Percentiles rank a stretch among this genome's conserved stretches.
phyloP scores from a whole-genome alignment of 2,888 invertebrate species.

The Syritta pipiens region DNA sequence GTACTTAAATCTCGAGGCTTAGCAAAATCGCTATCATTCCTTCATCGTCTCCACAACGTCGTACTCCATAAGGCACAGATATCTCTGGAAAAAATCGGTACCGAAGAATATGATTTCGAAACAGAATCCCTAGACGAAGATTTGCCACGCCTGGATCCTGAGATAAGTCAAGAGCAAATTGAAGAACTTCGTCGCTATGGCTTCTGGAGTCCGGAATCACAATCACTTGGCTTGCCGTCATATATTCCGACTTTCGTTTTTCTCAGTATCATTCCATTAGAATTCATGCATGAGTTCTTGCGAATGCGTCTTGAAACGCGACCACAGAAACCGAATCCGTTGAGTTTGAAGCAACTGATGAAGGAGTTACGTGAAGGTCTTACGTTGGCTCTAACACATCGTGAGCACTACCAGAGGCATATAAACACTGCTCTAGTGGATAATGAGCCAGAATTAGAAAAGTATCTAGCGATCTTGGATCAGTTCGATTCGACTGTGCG shows the following conservation, averaged over 20 bases:
- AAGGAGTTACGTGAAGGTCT: slow-evolving; percentile 94
- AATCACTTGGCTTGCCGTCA: slow-evolving; percentile 89
- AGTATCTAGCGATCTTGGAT: slow-evolving; percentile 83
- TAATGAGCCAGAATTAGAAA: slow-evolving; percentile 79
- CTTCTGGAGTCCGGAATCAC: slow-evolving; percentile 87
- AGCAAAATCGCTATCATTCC: slow-evolving; percentile 88
- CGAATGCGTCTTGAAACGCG: slow-evolving; percentile 90
- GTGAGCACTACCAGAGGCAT: slow-evolving; percentile 87
- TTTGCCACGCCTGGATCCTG: slow-evolving; percentile 76
- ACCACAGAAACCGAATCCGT: slow-evolving; percentile 89
- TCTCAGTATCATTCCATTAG: slow-evolving; percentile 90
- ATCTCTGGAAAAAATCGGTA: slow-evolving; percentile 83
- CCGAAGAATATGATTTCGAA: slow-evolving; percentile 76
- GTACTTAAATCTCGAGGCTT: slow-evolving; percentile 92
- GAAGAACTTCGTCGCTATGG: slow-evolving; percentile 82
- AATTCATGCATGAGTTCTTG: slow-evolving; percentile 95
- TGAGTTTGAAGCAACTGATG: slow-evolving; percentile 92
- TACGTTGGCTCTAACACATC: slow-evolving; percentile 89
- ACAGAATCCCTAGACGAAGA: slow-evolving; percentile 80
- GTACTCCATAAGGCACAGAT: slow-evolving; percentile 86
- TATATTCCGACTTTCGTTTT: slow-evolving; percentile 92
- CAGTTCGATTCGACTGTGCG: slow-evolving; percentile 89
- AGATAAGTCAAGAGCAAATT: slow-evolving; percentile 77
- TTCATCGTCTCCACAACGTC: slow-evolving; percentile 86
- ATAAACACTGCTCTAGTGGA: slow-evolving; percentile 82